Percentiles rank a stretch among this genome's conserved stretches.
Evolutionary conservation across 2,888 invertebrate species (phyloP).

Genomic region (Saturnia japonica): DNA sequence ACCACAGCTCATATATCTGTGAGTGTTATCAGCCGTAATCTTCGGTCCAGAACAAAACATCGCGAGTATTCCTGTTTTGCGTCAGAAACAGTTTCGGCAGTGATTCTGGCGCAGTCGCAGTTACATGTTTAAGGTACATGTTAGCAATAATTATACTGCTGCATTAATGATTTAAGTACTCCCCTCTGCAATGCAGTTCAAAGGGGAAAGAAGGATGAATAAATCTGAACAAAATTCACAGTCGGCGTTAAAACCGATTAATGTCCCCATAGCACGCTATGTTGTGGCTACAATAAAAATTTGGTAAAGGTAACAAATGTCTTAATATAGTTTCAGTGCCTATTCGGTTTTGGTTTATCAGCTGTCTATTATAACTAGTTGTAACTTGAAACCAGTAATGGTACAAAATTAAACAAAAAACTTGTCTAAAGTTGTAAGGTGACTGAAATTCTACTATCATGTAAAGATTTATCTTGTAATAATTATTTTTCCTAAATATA

Average conservation of each 20-base stretch:
- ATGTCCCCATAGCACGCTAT: slow-evolving; percentile 65
- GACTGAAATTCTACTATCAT: too few relatives aligned
- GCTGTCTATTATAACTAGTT: background rate
- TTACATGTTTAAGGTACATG: background rate
- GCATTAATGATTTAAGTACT: slow-evolving; percentile 16
- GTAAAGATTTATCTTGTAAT: too few relatives aligned
- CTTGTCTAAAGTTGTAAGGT: background rate
- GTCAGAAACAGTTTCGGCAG: background rate
- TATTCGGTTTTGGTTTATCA: background rate
- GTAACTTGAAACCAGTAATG: background rate
- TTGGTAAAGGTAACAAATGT: slow-evolving; percentile 20
- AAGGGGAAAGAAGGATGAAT: slow-evolving; percentile 29
- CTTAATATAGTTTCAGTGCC: background rate
- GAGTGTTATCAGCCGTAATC: background rate
- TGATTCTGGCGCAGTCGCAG: background rate
- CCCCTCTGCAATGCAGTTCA: slow-evolving; percentile 59
- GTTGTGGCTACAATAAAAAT: slow-evolving; percentile 56
- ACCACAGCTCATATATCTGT: background rate
- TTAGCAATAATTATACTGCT: slow-evolving; percentile 4
- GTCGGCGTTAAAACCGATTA: slow-evolving; percentile 65
- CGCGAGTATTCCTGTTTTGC: background rate
- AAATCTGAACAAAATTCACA: slow-evolving; percentile 54
- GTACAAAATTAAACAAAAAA: background rate
- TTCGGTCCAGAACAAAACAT: background rate
- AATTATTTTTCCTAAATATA: too few relatives aligned